A percentile compares a stretch with the other conserved stretches of the same genome.
phyloP scores from a whole-genome alignment of 2,797 vertebrate species.

The Brachyrhaphis roseni region DNA sequence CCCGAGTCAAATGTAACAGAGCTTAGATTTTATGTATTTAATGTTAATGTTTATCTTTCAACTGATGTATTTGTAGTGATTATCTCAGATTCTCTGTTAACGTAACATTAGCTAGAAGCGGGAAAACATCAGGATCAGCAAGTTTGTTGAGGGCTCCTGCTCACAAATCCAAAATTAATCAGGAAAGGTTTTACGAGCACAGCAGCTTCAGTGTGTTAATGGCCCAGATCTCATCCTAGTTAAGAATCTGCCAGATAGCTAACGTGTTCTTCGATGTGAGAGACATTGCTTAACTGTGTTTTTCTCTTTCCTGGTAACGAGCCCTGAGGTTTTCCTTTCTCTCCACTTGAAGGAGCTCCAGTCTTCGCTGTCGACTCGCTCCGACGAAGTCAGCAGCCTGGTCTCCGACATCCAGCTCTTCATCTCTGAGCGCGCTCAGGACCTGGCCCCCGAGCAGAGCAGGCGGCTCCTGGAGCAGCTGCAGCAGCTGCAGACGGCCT shows the following conservation, averaged over 20 bases:
- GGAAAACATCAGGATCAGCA: not conserved
- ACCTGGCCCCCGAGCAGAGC: conserved; percentile 89
- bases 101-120: not conserved
- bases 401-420: conserved; percentile 89
- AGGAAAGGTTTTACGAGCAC: no score
- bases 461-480: conserved; percentile 87
- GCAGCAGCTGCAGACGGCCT: conserved; percentile 88
- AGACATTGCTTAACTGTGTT: not conserved
- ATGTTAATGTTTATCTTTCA: not conserved
- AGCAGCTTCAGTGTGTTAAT: not conserved
- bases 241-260: not conserved
- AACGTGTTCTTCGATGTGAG: not conserved
- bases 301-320: not conserved
- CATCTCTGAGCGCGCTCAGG: conserved; percentile 90
- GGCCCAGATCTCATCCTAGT: not conserved
- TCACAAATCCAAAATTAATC: not conserved
- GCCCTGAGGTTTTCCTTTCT: not conserved
- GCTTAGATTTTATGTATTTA: not conserved
- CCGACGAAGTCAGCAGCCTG: conserved; percentile 80
- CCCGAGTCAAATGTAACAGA: no score
- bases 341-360: conserved; percentile 82
- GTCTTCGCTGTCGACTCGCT: conserved; percentile 78
- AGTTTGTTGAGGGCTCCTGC: not conserved
- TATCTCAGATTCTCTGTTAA: not conserved
- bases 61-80: not conserved